Evolutionary conservation across 2,888 invertebrate species (phyloP).

Genomic region (Plagodis dolabraria): DNA sequence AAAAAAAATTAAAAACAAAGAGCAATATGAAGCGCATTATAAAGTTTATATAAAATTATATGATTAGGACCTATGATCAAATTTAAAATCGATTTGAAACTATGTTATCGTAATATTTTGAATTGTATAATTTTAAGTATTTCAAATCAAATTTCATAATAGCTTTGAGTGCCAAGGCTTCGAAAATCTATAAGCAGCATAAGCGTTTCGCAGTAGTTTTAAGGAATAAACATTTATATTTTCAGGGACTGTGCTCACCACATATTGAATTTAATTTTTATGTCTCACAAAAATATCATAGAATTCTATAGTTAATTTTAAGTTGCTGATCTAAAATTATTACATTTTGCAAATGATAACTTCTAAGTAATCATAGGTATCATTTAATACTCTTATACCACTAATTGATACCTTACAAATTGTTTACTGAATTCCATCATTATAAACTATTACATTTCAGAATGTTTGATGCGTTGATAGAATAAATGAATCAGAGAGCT

Average conservation of each 20-base stretch:
- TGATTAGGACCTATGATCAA: constrained; percentile 38
- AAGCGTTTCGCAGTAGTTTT: too few species aligned
- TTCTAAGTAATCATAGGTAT: too few species aligned
- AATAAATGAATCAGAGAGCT: constrained; percentile 56
- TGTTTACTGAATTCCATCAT: constrained; percentile 52
- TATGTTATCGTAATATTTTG: constrained; percentile 1
- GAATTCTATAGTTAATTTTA: too few species aligned
- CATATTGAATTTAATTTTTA: too few species aligned
- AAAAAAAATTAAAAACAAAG: constrained; percentile 62
- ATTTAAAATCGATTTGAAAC: constrained; percentile 14
- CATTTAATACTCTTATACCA: background rate
- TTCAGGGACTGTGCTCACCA: too few species aligned
- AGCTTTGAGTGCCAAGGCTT: too few species aligned
- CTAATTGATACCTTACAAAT: constrained; percentile 39
- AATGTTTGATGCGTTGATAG: constrained; percentile 31
- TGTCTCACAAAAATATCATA: too few species aligned
- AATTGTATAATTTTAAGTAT: background rate
- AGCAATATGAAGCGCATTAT: constrained; percentile 63
- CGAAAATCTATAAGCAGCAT: too few species aligned
- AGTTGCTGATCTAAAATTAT: too few species aligned
- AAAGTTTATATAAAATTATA: constrained; percentile 24
- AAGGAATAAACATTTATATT: too few species aligned
- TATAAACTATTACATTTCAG: constrained; percentile 12
- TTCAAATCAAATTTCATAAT: too few species aligned
- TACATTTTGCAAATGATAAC: too few species aligned